phyloP scores from a whole-genome alignment of 2,888 invertebrate genomes.

The Sipha maydis region DNA sequence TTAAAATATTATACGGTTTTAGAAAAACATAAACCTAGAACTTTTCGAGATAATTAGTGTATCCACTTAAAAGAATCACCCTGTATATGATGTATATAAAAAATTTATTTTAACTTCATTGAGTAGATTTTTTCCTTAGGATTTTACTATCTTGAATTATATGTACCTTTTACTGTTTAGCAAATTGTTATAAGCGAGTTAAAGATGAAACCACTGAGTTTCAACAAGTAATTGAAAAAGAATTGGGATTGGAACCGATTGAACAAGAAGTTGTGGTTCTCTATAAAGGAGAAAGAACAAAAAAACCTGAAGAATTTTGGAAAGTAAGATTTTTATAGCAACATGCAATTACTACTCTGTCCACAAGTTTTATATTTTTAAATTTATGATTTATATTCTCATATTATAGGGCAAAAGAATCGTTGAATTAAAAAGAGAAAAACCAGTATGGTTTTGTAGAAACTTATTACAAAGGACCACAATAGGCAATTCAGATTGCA shows the following conservation, averaged over 20 bases:
- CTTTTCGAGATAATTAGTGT: too few species aligned
- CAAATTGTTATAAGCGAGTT: conserved; percentile 85
- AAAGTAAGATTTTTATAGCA: conserved; percentile 66
- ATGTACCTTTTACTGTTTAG: conserved; percentile 70
- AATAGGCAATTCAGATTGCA: conserved; percentile 74
- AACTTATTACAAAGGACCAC: conserved; percentile 84
- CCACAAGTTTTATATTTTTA: conserved; percentile 28
- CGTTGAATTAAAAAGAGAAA: conserved; percentile 84
- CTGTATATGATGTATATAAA: too few species aligned
- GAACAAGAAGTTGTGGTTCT: conserved; percentile 87
- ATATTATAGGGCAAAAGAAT: conserved; percentile 75
- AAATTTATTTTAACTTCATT: too few species aligned
- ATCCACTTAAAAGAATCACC: too few species aligned
- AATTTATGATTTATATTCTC: conserved; percentile 35
- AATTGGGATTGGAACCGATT: conserved; percentile 77
- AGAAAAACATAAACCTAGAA: too few species aligned
- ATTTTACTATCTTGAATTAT: too few species aligned
- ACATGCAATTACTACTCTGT: background rate
- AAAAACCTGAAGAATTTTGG: conserved; percentile 69
- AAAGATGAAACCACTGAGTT: conserved; percentile 84
- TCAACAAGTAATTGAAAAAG: conserved; percentile 78
- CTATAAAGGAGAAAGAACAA: conserved; percentile 82
- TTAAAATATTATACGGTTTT: too few species aligned
- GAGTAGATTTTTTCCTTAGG: too few species aligned
- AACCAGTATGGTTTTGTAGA: conserved; percentile 89